Conservation (phyloP, 2,888 invertebrate species). For the Drosophila infuscata region DNA sequence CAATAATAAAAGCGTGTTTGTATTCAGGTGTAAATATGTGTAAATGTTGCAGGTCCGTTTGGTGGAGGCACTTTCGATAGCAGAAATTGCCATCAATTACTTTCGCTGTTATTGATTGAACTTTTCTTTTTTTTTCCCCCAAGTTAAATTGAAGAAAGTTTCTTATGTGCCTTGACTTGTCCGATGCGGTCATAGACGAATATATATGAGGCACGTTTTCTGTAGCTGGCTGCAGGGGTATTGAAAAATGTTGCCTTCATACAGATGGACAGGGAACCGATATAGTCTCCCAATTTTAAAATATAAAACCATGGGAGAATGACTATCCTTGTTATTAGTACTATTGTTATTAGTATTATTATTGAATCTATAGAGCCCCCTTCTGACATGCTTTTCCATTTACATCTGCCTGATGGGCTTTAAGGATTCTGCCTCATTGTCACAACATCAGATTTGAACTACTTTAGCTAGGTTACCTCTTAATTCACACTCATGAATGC, state of each 20-base stretch:
- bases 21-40: neutral
- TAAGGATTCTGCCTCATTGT: no score
- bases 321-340: neutral
- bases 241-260: neutral
- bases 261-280: neutral
- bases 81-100: constrained; percentile 2
- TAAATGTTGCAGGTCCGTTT: neutral
- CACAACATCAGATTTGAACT: no score
- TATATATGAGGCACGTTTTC: neutral
- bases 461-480: no score
- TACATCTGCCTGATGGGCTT: no score
- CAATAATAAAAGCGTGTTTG: neutral
- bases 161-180: neutral
- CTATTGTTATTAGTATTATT: no score
- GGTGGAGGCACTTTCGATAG: neutral
- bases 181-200: neutral
- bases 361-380: no score
- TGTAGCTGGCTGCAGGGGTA: neutral
- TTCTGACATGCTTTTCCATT: no score
- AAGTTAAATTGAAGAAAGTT: neutral
- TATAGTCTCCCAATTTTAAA: neutral
- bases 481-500: no score
- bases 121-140: neutral
- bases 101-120: constrained; percentile 2
- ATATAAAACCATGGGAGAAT: constrained; percentile 20